These are phyloP conservation scores for Nomada flava DNA, from an alignment of 2,888 invertebrate species.

Conservation along the genomic window DNA sequence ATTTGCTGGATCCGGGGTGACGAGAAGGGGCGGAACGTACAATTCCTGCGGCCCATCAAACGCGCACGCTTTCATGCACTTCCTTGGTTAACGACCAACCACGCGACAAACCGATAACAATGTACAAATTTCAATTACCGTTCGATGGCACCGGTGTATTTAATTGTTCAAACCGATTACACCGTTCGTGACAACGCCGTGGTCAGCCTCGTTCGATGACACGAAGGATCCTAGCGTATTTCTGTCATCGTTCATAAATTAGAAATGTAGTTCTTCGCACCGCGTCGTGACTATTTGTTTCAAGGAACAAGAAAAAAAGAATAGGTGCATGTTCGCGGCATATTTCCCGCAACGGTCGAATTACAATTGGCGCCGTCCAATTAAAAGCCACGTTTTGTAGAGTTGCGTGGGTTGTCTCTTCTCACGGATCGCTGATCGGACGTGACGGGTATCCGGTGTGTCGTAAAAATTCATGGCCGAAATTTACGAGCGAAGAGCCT, in stretches of 20 bases:
- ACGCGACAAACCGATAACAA: slow-evolving; percentile 60
- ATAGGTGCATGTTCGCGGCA: neutral
- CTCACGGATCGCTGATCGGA: slow-evolving; percentile 46
- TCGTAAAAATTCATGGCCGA: slow-evolving; percentile 73
- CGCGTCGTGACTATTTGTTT: too few relatives aligned
- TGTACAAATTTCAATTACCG: slow-evolving; percentile 61
- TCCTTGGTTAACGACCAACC: slow-evolving; percentile 51
- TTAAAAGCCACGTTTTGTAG: slow-evolving; percentile 7
- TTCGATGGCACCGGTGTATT: slow-evolving; percentile 31
- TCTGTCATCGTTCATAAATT: neutral
- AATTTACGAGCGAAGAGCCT: slow-evolving; percentile 68
- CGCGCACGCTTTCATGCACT: slow-evolving; percentile 24
- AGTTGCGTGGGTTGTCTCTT: neutral
- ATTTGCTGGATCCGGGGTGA: slow-evolving; percentile 4
- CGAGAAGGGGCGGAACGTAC: slow-evolving; percentile 5
- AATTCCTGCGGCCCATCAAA: slow-evolving; percentile 50
- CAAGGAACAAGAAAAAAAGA: too few relatives aligned
- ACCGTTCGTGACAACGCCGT: neutral
- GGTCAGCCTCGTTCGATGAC: neutral
- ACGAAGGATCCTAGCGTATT: neutral
- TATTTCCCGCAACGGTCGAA: neutral
- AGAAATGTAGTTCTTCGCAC: too few relatives aligned
- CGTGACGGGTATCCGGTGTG: slow-evolving; percentile 44
- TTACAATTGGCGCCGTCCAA: neutral
- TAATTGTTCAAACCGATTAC: slow-evolving; percentile 20